These are phyloP conservation scores for Microcebus jonahi DNA, from an alignment of 2,113 vertebrate species.

Conservation along the genomic window DNA sequence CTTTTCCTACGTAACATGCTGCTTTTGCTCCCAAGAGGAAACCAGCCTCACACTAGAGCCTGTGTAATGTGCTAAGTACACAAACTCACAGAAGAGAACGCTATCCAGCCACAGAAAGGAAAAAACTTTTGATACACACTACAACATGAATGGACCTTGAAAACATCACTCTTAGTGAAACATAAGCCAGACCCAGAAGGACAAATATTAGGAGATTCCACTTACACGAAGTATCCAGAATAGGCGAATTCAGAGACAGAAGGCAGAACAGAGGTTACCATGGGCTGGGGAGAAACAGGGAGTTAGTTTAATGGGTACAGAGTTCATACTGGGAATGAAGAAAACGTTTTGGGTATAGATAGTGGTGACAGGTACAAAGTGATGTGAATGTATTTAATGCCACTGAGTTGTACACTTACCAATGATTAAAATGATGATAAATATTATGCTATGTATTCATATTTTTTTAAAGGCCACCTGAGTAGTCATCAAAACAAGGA, in stretches of 20 bases:
- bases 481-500: not conserved
- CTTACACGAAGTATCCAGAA: not conserved
- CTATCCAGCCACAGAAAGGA: not conserved
- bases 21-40: not conserved
- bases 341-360: not conserved
- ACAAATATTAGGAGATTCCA: not conserved
- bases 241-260: not conserved
- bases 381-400: not conserved
- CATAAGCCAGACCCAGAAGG: not conserved
- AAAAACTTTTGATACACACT: not conserved
- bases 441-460: no score
- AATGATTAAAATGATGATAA: not conserved
- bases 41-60: not conserved
- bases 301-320: not conserved
- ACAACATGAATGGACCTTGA: not conserved
- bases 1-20: rapidly evolving
- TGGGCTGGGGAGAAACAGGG: not conserved
- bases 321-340: not conserved
- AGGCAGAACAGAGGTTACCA: not conserved
- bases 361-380: not conserved
- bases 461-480: no score
- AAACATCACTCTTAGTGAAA: not conserved
- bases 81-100: not conserved
- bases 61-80: not conserved
- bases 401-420: not conserved